Evolutionary conservation across 2,113 vertebrate genomes (phyloP).

Genomic region (Pelmatolapia mariae): DNA sequence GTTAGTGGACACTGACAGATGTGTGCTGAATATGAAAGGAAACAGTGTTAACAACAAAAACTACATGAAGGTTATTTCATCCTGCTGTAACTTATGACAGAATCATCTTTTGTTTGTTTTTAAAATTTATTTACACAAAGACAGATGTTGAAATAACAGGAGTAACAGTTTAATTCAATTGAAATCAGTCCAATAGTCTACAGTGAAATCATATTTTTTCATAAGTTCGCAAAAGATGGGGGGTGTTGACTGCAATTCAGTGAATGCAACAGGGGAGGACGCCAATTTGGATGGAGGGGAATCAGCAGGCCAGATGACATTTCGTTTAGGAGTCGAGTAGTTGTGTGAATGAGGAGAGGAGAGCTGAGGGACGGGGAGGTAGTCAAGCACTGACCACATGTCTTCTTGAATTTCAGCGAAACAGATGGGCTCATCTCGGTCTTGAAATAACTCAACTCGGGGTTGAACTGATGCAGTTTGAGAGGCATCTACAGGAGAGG

Average conservation of each 20-base stretch:
- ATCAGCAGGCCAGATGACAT: neutral
- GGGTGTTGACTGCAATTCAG: neutral
- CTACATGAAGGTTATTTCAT: accelerated
- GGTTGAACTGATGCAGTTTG: neutral
- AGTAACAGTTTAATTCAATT: neutral
- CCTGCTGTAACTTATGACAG: neutral
- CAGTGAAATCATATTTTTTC: accelerated
- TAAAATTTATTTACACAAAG: neutral
- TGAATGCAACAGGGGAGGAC: neutral
- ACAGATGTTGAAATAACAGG: neutral
- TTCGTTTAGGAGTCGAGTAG: neutral
- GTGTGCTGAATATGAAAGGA: neutral
- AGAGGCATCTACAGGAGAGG: neutral
- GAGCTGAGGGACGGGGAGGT: neutral
- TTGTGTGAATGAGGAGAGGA: neutral
- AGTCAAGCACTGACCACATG: neutral
- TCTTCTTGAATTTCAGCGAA: accelerated
- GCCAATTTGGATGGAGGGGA: neutral
- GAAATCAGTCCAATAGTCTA: neutral
- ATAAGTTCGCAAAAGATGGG: accelerated
- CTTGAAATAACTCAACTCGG: neutral
- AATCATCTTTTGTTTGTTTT: neutral
- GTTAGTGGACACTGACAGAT: neutral
- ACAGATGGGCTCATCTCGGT: accelerated
- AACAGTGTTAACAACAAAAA: neutral